Evolutionary conservation across 2,113 vertebrate species (phyloP), one percentile per base, ranked within the genome.

Genomic region (Eudyptes chrysolophus): DNA sequence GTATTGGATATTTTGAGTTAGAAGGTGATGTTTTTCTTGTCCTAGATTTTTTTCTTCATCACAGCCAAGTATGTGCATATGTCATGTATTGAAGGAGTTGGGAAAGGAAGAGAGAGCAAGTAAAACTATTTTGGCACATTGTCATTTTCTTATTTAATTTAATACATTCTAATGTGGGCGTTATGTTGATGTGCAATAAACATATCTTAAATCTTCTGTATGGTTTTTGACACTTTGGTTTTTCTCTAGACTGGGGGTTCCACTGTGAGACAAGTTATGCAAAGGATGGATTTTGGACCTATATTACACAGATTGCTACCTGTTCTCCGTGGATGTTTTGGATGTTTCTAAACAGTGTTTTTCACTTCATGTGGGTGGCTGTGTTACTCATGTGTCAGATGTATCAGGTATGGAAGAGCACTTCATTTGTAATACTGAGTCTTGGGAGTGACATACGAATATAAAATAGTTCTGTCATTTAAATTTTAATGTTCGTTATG

Each of bases 251-350:
- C 97, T 99, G 99, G 99, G 99, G 99, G 84, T 98, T 99, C 87
- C 99, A 99, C 97, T 99, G 99, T 96, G 98, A 99, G 96, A 99
- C 99, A 96, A 99, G 94, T 78, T 99, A 99, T 2, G 96, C 98
- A 75, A 99, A 99, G 98, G 99, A 99, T 72, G 99, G 99, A 25
- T 99, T 99, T 96, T 99, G 99, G 99, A 99, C 99, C 27, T 99
- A 99, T 2, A 95, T 99, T 95, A 99, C 99, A 46, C 99, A 99
- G 95, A 99, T 99, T 71, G 99, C 99, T 81, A 99, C 99, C 54
- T 99, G 99, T 97, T 99, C 99, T 10, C 99, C 99, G 0, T 99
- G 99, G 99, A 99, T 99, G 99, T 99, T 99, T 95, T 99, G 99
- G 99, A 99, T 99, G 99, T 99, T 99, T 97, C 97, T 99, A 65